Evolutionary conservation across 2,888 invertebrate genomes (phyloP).

Genomic region (Melanostoma scalare): DNA sequence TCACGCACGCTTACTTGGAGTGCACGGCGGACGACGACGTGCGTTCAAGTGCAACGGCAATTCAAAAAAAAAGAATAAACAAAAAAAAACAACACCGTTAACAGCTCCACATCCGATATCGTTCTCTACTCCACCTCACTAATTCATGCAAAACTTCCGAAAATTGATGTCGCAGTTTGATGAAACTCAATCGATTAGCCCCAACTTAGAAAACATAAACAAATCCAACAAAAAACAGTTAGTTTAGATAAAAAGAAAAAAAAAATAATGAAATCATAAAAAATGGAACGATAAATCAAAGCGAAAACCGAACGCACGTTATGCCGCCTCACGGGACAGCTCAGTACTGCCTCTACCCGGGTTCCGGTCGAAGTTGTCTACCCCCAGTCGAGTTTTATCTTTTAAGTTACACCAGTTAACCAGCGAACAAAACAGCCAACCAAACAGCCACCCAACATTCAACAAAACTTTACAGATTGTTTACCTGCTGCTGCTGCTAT

Average conservation of each 20-base stretch:
- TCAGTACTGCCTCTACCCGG: slow-evolving; percentile 72
- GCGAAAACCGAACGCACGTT: slow-evolving; percentile 71
- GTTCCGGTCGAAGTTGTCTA: slow-evolving; percentile 71
- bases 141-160: not conserved
- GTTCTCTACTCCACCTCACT: slow-evolving; percentile 16
- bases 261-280: slow-evolving; percentile 35
- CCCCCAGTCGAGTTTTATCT: slow-evolving; percentile 70
- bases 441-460: slow-evolving; percentile 68
- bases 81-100: slow-evolving; percentile 50
- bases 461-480: slow-evolving; percentile 68
- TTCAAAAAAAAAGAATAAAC: slow-evolving; percentile 3
- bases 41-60: slow-evolving; percentile 70
- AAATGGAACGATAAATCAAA: slow-evolving; percentile 57
- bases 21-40: slow-evolving; percentile 39
- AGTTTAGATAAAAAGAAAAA: slow-evolving; percentile 11
- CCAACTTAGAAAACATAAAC: slow-evolving; percentile 31
- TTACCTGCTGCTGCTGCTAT: slow-evolving; percentile 47
- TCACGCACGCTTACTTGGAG: slow-evolving; percentile 27
- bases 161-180: not conserved
- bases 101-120: slow-evolving; percentile 38
- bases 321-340: slow-evolving; percentile 73
- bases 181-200: slow-evolving; percentile 16
- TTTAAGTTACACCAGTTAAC: slow-evolving; percentile 68
- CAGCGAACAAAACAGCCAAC: slow-evolving; percentile 66
- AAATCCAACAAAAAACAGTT: not conserved